Percentiles rank a stretch among this genome's conserved stretches.
These are phyloP conservation scores for Sebastes kiyomatsui DNA, from an alignment of 2,797 vertebrate species.

Conservation along the genomic window DNA sequence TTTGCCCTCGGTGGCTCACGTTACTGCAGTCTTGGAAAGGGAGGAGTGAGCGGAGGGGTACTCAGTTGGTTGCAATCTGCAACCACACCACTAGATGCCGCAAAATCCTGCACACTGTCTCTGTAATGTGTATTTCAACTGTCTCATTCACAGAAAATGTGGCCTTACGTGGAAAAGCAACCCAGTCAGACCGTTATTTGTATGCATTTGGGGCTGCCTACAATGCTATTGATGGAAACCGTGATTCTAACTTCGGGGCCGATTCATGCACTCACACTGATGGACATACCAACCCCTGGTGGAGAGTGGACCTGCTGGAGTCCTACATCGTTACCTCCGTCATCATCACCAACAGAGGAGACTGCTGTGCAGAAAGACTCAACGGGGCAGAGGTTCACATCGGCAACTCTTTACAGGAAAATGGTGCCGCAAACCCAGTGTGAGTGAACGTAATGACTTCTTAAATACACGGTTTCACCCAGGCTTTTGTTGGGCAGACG, in stretches of 20 bases:
- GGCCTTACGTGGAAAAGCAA: slow-evolving; percentile 51
- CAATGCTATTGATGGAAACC: slow-evolving; percentile 53
- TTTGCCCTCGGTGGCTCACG: too few species aligned
- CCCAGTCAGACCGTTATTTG: neutral
- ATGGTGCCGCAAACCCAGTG: slow-evolving; percentile 49
- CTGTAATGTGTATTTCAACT: too few species aligned
- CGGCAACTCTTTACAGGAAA: slow-evolving; percentile 31
- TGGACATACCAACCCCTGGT: neutral
- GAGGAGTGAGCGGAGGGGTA: too few species aligned
- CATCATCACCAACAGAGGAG: slow-evolving; percentile 61
- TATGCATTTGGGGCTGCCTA: neutral
- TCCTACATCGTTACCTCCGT: slow-evolving; percentile 59
- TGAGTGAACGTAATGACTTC: slow-evolving; percentile 9
- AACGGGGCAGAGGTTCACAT: slow-evolving; percentile 55
- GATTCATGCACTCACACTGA: slow-evolving; percentile 5
- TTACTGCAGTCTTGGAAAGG: too few species aligned
- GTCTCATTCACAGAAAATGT: slow-evolving; percentile 32
- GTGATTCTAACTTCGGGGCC: accelerated
- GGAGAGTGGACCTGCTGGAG: slow-evolving; percentile 56
- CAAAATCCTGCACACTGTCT: too few species aligned
- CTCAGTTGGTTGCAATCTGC: too few species aligned
- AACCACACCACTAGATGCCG: too few species aligned
- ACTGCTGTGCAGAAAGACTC: slow-evolving; percentile 19
- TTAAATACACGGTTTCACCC: too few species aligned
- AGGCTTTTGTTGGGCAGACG: accelerated